Conservation (phyloP, 1,140 invertebrate genomes). For the Ceratina calcarata region DNA sequence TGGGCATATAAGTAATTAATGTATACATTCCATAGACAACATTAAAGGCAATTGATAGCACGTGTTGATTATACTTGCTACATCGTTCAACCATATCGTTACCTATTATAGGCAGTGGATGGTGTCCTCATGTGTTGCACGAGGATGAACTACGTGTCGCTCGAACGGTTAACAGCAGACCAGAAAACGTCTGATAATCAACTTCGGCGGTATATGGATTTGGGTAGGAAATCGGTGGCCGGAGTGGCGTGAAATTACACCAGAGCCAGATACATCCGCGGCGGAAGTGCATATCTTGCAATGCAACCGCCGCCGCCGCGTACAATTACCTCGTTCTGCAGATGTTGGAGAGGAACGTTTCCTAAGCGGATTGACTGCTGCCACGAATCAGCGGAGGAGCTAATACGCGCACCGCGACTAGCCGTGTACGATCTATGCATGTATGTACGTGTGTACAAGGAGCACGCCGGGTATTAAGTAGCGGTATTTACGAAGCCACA, state of each 20-base stretch:
- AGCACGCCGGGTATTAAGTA: slow-evolving; percentile 66
- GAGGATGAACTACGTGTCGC: too few species aligned
- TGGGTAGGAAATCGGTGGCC: slow-evolving; percentile 43
- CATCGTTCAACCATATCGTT: not conserved
- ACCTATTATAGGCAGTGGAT: not conserved
- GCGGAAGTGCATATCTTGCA: slow-evolving; percentile 56
- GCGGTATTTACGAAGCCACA: slow-evolving; percentile 67
- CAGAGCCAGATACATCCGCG: slow-evolving; percentile 40
- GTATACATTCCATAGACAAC: too few species aligned
- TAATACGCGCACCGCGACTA: slow-evolving; percentile 48
- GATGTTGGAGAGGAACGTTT: slow-evolving; percentile 48
- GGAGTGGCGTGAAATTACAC: slow-evolving; percentile 54
- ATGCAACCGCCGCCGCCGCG: slow-evolving; percentile 49
- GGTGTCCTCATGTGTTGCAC: not conserved
- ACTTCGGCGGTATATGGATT: not conserved
- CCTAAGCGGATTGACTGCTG: slow-evolving; percentile 57
- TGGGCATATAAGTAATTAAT: too few species aligned
- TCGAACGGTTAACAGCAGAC: too few species aligned
- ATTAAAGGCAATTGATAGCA: not conserved
- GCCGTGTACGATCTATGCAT: slow-evolving; percentile 19
- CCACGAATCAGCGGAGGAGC: slow-evolving; percentile 52
- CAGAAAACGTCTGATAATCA: too few species aligned
- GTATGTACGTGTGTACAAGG: slow-evolving; percentile 38
- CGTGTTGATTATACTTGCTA: not conserved
- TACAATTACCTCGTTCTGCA: slow-evolving; percentile 64